A percentile compares a stretch with the other conserved stretches of the same genome.
These are phyloP conservation scores for Neoascia interrupta DNA, from an alignment of 2,888 invertebrate genomes.

Conservation along the genomic window DNA sequence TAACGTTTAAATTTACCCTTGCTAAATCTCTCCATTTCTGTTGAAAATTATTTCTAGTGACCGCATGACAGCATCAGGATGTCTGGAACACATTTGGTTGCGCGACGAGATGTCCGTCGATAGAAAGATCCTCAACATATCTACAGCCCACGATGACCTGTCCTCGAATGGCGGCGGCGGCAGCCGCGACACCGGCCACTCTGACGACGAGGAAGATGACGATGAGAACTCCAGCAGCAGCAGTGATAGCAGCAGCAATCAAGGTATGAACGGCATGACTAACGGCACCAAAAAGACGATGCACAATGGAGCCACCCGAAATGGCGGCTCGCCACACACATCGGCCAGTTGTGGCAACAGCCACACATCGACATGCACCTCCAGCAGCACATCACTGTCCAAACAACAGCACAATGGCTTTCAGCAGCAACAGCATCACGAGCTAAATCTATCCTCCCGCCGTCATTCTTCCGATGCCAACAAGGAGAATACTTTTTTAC, in stretches of 20 bases:
- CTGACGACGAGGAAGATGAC: conserved; percentile 72
- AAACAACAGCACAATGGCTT: conserved; percentile 58
- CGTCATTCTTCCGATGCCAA: conserved; percentile 76
- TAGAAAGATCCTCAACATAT: conserved; percentile 78
- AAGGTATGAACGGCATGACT: conserved; percentile 48
- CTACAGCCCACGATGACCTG: conserved; percentile 74
- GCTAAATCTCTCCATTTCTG: too few relatives aligned
- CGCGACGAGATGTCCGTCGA: conserved; percentile 83
- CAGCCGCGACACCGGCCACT: conserved; percentile 69
- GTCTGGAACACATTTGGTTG: conserved; percentile 95
- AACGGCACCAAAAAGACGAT: conserved; percentile 63
- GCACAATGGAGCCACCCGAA: conserved; percentile 54
- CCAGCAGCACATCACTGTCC: conserved; percentile 26
- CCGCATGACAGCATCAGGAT: conserved; percentile 92
- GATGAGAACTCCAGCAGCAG: conserved; percentile 63
- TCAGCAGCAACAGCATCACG: conserved; percentile 47
- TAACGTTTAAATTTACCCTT: too few relatives aligned
- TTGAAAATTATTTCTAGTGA: conserved; percentile 86
- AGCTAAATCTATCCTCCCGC: conserved; percentile 71
- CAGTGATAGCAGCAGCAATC: conserved; percentile 71
- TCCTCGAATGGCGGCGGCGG: conserved; percentile 66
- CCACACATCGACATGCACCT: conserved; percentile 48
- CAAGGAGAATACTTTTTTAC: conserved; percentile 78
- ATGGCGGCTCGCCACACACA: conserved; percentile 71
- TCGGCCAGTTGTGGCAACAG: conserved; percentile 65